phyloP scores from a whole-genome alignment of 2,113 vertebrate species.

The Eptatretus burgeri region DNA sequence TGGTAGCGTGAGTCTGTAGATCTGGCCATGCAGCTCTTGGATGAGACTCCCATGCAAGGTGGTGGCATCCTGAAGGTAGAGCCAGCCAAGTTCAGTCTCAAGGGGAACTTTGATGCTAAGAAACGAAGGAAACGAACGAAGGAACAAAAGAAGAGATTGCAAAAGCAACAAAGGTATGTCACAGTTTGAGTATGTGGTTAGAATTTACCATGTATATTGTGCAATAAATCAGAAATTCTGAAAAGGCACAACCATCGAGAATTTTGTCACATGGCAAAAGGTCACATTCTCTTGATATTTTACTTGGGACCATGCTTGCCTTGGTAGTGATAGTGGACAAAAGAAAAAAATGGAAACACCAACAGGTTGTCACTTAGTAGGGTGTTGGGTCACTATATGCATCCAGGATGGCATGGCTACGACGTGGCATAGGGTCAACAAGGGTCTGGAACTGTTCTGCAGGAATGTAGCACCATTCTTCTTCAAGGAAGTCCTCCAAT shows the following conservation, averaged over 20 bases:
- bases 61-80: constrained; percentile 71
- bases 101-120: constrained; percentile 63
- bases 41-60: constrained; percentile 46
- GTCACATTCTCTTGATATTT: too few relatives aligned
- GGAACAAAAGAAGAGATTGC: constrained; percentile 64
- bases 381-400: too few relatives aligned
- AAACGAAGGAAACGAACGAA: constrained; percentile 83
- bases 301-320: too few relatives aligned
- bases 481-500: too few relatives aligned
- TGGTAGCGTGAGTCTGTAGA: constrained; percentile 55
- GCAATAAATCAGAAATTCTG: neutral
- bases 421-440: too few relatives aligned
- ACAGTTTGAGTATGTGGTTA: too few relatives aligned
- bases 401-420: too few relatives aligned
- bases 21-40: constrained; percentile 46
- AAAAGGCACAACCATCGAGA: neutral
- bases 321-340: too few relatives aligned
- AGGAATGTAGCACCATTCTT: too few relatives aligned
- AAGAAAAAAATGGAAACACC: too few relatives aligned
- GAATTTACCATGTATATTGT: neutral
- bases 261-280: neutral
- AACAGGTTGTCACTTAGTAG: too few relatives aligned
- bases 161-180: constrained; percentile 57
- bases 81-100: constrained; percentile 54
- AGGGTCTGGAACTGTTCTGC: too few relatives aligned